Evolutionary conservation across 2,113 vertebrate species (phyloP).

Genomic region (Pelvicachromis taeniatus): DNA sequence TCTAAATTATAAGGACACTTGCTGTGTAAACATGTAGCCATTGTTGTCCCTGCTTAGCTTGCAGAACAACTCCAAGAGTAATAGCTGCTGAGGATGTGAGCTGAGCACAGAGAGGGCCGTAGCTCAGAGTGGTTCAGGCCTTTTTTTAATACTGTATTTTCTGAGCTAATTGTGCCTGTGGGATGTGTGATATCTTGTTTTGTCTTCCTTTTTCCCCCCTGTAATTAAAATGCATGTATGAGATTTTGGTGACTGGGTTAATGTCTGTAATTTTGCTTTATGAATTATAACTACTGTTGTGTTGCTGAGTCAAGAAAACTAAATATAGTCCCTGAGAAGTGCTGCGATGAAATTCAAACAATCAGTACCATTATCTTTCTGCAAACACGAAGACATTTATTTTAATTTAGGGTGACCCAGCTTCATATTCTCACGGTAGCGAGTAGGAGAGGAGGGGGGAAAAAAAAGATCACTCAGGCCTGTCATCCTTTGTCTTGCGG

Average conservation of each 20-base stretch:
- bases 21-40: conserved; percentile 54
- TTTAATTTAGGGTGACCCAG: background rate
- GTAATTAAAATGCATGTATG: background rate
- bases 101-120: conserved; percentile 18
- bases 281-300: background rate
- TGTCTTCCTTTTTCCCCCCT: background rate
- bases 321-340: background rate
- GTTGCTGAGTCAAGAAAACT: background rate
- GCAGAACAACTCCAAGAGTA: conserved; percentile 56
- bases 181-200: background rate
- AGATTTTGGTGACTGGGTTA: background rate
- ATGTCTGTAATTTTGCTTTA: background rate
- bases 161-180: conserved; percentile 10
- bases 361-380: background rate
- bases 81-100: conserved; percentile 33
- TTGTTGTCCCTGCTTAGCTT: conserved; percentile 64
- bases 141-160: conserved; percentile 9
- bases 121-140: conserved; percentile 25
- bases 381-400: background rate
- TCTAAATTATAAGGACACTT: conserved; percentile 65
- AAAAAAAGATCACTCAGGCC: conserved; percentile 24
- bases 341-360: background rate
- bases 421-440: background rate
- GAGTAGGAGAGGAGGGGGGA: background rate
- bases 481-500: conserved; percentile 42